These are phyloP conservation scores for Xanthorhoe spadicearia DNA, from an alignment of 2,888 invertebrate species.

Conservation along the genomic window DNA sequence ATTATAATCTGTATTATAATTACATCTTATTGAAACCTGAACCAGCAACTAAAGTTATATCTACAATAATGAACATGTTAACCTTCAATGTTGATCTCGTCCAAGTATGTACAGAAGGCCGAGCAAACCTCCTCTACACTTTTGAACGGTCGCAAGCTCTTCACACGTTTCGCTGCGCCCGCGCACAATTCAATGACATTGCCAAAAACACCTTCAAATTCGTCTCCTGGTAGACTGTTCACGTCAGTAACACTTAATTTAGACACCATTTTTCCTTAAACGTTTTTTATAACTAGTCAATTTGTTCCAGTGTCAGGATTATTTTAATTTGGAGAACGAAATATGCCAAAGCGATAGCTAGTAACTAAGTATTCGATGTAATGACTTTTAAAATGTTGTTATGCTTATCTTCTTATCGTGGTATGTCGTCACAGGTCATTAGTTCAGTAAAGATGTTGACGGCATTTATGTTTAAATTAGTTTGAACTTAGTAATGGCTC, in stretches of 20 bases:
- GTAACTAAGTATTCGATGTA: constrained; percentile 10
- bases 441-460: constrained; percentile 51
- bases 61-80: constrained; percentile 43
- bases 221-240: constrained; percentile 78
- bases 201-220: constrained; percentile 84
- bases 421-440: constrained; percentile 54
- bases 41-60: neutral
- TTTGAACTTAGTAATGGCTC: neutral
- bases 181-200: constrained; percentile 87
- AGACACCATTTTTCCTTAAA: constrained; percentile 31
- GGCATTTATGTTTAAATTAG: constrained; percentile 11
- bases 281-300: neutral
- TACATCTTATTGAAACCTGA: neutral
- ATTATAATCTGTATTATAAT: no score
- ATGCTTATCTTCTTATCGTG: constrained; percentile 50
- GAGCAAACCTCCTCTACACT: constrained; percentile 74
- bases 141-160: constrained; percentile 80
- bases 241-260: constrained; percentile 77
- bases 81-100: constrained; percentile 80
- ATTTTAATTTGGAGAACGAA: neutral
- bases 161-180: constrained; percentile 79
- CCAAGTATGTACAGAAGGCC: constrained; percentile 83
- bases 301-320: neutral
- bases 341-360: constrained; percentile 6
- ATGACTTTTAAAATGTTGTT: constrained; percentile 13